Base-by-base conservation (phyloP, 2,888 invertebrate species). In the Atrina japonica region DNA sequence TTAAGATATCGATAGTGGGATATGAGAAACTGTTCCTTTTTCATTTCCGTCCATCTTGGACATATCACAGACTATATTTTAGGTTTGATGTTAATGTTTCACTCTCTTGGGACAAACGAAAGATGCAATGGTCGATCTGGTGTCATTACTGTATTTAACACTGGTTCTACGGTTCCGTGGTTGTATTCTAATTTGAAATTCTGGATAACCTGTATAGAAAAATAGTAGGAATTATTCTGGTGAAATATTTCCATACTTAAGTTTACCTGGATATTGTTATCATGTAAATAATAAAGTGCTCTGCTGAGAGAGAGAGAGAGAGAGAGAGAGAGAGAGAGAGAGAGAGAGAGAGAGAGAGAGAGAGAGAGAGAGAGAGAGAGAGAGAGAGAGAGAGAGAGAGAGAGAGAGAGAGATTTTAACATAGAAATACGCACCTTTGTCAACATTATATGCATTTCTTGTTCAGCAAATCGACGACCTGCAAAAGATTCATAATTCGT, bases 381-480 rank as follows among this genome's bases (percentile, higher is more conserved):
- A 55, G 30, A n/a, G 11, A 14, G 55, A 55, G 2, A 27, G 55
- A 5, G 18, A 55, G 29, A 27, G 30, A 30, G 2, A 6, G 55
- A 29, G 27, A 55, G 30, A 35, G 35, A 35, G 11, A 35, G 35
- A 35, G 30, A 56, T n/a, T 14, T 29, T 18, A 23, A 45, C 14
- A 18, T 7, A 5, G 7, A 14, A n/a, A 47, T 11, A 55, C 69
- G 53, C 71, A 92, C 90, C 82, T 91, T 90, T 6, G 90, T 84
- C n/a, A 93, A 73, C 9, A 90, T 78, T 3, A 92, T 91, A 72
- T 91, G 91, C 64, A 93, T 86, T 82, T 93, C 92, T 82, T 92
- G 92, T 78, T 93, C 93, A 2, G 93, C 93, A 85, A 93, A 91
- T 72, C 92, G 85, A 65, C 92, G 87, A 30, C 92, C 92, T 92